phyloP scores from a whole-genome alignment of 2,113 vertebrate species.

The Stercorarius parasiticus region DNA sequence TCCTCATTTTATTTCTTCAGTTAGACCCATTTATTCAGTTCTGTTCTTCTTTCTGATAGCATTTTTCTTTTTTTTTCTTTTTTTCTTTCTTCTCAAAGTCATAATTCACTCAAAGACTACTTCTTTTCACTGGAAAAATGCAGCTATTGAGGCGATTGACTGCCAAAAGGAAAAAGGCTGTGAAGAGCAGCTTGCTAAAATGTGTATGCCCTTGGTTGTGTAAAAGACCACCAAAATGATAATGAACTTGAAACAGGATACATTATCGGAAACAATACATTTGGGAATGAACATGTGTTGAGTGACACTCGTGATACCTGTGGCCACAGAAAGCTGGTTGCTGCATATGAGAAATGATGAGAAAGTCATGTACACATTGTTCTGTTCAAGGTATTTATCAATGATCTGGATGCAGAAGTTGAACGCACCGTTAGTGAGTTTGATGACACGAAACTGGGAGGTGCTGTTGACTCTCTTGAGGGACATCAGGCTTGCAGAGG shows the following conservation, averaged over 20 bases:
- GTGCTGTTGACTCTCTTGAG: background rate
- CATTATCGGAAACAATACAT: background rate
- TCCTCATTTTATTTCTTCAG: background rate
- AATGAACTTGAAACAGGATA: background rate
- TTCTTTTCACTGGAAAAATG: background rate
- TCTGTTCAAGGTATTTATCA: background rate
- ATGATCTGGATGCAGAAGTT: fast-evolving
- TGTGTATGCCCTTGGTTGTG: background rate
- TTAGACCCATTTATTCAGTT: background rate
- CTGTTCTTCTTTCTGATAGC: background rate
- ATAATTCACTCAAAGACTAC: background rate
- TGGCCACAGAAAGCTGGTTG: background rate
- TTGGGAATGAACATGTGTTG: background rate
- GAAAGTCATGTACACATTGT: background rate
- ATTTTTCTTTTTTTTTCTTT: background rate
- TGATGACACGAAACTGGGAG: background rate
- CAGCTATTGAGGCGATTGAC: background rate
- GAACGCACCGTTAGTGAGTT: background rate
- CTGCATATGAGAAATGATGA: background rate
- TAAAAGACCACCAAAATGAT: background rate
- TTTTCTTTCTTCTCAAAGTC: background rate
- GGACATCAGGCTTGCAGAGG: background rate
- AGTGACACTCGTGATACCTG: background rate
- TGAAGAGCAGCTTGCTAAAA: background rate
- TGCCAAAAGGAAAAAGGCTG: background rate